phyloP scores from a whole-genome alignment of 1,140 invertebrate genomes.

The Gryon sp. region DNA sequence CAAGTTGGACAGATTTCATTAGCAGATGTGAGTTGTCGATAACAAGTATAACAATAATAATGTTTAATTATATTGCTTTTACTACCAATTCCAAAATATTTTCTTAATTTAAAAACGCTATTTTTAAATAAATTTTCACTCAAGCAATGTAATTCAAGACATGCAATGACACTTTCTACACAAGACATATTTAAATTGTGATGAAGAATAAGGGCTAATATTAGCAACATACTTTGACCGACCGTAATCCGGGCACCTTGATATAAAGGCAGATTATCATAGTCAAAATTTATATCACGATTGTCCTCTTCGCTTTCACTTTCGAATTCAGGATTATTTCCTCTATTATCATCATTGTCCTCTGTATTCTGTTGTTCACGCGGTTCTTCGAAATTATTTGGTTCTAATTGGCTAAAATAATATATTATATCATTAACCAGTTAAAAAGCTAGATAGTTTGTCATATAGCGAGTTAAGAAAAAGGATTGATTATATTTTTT shows the following conservation, averaged over 20 bases:
- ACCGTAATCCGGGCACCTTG: not conserved
- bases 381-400: no score
- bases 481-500: no score
- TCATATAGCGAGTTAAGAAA: no score
- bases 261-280: not conserved
- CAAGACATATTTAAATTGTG: not conserved
- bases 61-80: not conserved
- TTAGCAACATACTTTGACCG: conserved; percentile 2
- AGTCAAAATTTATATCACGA: no score
- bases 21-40: not conserved
- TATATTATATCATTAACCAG: no score
- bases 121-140: not conserved
- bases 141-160: conserved; percentile 7
- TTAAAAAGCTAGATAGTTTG: no score
- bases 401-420: no score
- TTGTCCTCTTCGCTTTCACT: no score
- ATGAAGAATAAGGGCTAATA: not conserved
- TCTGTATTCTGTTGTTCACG: no score
- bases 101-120: conserved; percentile 1
- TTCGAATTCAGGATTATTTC: no score
- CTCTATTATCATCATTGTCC: no score
- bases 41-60: not conserved
- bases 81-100: conserved; percentile 1
- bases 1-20: not conserved
- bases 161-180: not conserved